A percentile compares a stretch with the other conserved stretches of the same genome.
These are phyloP conservation scores for Acromyrmex charruanus DNA, from an alignment of 1,140 invertebrate species.

Conservation along the genomic window DNA sequence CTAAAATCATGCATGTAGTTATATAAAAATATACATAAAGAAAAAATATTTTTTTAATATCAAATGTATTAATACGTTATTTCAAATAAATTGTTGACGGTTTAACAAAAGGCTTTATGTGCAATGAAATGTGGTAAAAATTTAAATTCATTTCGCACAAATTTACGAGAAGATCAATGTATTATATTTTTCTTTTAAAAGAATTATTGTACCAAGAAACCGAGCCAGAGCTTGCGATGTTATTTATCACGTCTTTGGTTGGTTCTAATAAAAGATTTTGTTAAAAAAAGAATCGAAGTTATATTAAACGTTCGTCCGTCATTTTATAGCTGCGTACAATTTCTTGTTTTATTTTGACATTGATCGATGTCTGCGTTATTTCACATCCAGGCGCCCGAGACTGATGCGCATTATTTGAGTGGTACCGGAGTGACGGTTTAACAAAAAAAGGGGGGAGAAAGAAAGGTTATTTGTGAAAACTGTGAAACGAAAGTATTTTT, in stretches of 20 bases:
- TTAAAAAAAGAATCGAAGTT: constrained; percentile 65
- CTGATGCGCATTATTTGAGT: constrained; percentile 69
- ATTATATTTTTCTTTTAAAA: constrained; percentile 51
- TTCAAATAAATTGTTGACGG: background rate
- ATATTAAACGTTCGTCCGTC: constrained; percentile 73
- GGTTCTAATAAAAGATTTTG: constrained; percentile 47
- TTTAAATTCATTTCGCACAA: background rate
- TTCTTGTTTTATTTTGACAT: constrained; percentile 74
- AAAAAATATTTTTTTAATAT: background rate
- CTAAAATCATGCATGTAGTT: background rate
- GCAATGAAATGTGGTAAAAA: constrained; percentile 18
- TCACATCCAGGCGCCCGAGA: constrained; percentile 66
- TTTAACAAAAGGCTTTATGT: background rate
- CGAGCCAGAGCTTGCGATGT: constrained; percentile 32
- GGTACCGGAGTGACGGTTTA: constrained; percentile 7
- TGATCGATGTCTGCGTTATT: constrained; percentile 77
- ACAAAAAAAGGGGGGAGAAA: background rate
- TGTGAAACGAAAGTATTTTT: background rate
- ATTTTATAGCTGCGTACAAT: constrained; percentile 52
- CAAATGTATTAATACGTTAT: background rate
- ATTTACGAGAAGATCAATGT: constrained; percentile 39
- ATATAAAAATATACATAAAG: background rate
- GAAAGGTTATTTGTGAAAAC: background rate
- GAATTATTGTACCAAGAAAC: constrained; percentile 21
- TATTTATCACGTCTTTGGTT: constrained; percentile 49